A percentile compares a stretch with the other conserved stretches of the same genome.
Evolutionary conservation across 35 echinoderm and acorn worm species (phyloP).

Genomic region (Antedon bifida): DNA sequence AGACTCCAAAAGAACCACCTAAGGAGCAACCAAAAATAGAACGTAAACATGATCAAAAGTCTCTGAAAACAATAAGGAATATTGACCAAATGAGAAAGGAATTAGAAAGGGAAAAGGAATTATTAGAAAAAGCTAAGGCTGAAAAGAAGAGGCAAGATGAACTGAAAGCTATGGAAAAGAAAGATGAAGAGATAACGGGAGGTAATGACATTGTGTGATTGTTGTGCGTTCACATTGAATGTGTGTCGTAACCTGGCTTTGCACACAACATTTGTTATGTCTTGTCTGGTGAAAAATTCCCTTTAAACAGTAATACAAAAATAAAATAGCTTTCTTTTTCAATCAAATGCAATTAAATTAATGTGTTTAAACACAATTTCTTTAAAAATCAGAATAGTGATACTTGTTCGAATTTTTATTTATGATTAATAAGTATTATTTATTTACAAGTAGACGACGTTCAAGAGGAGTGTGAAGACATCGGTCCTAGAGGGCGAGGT

Average conservation of each 20-base stretch:
- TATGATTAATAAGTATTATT: background rate
- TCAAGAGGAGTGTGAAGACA: background rate
- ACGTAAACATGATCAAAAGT: background rate
- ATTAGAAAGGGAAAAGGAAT: background rate
- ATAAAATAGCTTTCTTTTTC: too few relatives aligned
- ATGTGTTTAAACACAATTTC: too few relatives aligned
- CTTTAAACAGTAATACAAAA: too few relatives aligned
- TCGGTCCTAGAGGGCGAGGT: background rate
- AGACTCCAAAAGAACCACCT: background rate
- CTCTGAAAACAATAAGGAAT: background rate
- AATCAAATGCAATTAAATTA: too few relatives aligned
- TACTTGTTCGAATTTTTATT: too few relatives aligned
- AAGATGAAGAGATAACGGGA: background rate
- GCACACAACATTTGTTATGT: too few relatives aligned
- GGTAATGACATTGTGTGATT: too few relatives aligned
- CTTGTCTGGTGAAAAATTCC: too few relatives aligned
- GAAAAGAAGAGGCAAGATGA: background rate
- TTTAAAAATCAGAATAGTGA: too few relatives aligned
- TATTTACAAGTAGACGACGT: background rate
- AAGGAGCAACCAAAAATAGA: background rate
- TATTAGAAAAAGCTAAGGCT: background rate
- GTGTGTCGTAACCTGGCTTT: too few relatives aligned
- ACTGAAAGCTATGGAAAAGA: background rate
- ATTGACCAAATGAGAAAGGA: background rate
- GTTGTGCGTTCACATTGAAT: too few relatives aligned